Conservation (phyloP, 2,113 vertebrate genomes). For the Isurus oxyrinchus region DNA sequence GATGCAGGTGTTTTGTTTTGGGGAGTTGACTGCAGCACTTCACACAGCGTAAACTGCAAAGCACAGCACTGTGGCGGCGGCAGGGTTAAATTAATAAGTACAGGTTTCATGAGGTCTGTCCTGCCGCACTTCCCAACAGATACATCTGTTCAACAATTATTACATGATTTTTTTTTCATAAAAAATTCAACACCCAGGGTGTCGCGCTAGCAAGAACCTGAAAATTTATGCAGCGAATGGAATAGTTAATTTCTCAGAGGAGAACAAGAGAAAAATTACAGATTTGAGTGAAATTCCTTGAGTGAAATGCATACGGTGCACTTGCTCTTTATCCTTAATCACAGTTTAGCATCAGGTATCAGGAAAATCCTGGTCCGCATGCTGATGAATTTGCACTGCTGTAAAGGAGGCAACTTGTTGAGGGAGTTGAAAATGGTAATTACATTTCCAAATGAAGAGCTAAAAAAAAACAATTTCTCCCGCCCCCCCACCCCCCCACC, state of each 20-base stretch:
- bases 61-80: slow-evolving; percentile 46
- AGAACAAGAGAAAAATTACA: slow-evolving; percentile 74
- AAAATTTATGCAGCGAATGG: slow-evolving; percentile 95
- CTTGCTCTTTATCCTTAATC: slow-evolving; percentile 57
- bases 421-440: slow-evolving; percentile 19
- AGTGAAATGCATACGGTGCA: slow-evolving; percentile 61
- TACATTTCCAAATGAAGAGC: slow-evolving; percentile 18
- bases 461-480: not conserved
- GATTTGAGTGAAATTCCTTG: slow-evolving; percentile 78
- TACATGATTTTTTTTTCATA: slow-evolving; percentile 90
- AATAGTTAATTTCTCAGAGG: slow-evolving; percentile 97
- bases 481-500: no score
- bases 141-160: slow-evolving; percentile 99
- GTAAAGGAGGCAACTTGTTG: not conserved
- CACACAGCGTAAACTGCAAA: not conserved
- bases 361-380: slow-evolving; percentile 20
- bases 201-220: slow-evolving; percentile 85
- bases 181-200: slow-evolving; percentile 96
- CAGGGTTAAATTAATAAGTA: slow-evolving; percentile 89
- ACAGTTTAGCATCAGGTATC: slow-evolving; percentile 38
- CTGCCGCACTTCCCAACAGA: slow-evolving; percentile 82
- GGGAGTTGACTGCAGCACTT: not conserved
- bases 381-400: not conserved
- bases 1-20: not conserved
- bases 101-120: slow-evolving; percentile 85